A percentile compares a stretch with the other conserved stretches of the same genome.
phyloP scores from a whole-genome alignment of 2,797 vertebrate species.

The Pseudomugil tenellus region DNA sequence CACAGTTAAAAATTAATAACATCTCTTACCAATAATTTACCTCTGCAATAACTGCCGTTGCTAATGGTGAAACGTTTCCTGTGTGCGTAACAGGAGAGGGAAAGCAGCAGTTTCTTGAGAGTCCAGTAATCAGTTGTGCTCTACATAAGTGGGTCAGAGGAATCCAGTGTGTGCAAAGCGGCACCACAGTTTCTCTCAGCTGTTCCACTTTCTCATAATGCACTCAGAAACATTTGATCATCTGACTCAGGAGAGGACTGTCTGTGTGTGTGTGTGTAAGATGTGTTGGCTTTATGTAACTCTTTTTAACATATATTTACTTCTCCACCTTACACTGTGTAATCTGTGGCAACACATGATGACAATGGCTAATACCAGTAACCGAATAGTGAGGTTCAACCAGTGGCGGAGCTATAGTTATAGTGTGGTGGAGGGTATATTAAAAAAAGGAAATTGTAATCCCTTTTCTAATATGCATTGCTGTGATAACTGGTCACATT shows the following conservation, averaged over 20 bases:
- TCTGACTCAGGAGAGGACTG: slow-evolving; percentile 53
- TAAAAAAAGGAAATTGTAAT: too few species aligned
- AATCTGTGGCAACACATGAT: slow-evolving; percentile 1
- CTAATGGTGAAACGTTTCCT: not conserved
- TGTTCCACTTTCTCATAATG: slow-evolving; percentile 44
- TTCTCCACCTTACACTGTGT: slow-evolving; percentile 6
- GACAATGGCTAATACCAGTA: too few species aligned
- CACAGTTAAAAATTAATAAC: slow-evolving; percentile 70
- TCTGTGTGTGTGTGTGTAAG: slow-evolving; percentile 24
- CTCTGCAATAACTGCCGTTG: slow-evolving; percentile 13
- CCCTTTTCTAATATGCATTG: too few species aligned
- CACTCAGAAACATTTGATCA: slow-evolving; percentile 46
- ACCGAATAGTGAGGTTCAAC: not conserved
- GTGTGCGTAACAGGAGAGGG: not conserved
- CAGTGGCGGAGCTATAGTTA: too few species aligned
- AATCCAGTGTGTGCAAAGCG: slow-evolving; percentile 38
- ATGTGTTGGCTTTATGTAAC: slow-evolving; percentile 34
- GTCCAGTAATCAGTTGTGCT: slow-evolving; percentile 30
- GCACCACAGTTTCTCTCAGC: slow-evolving; percentile 45
- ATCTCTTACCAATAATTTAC: slow-evolving; percentile 73
- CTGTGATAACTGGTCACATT: too few species aligned
- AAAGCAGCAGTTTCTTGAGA: slow-evolving; percentile 6
- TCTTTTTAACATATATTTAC: slow-evolving; percentile 30
- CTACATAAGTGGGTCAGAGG: slow-evolving; percentile 57
- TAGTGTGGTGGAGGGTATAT: too few species aligned